Base-by-base conservation (phyloP, 2,113 vertebrate species). In the Rhizomys pruinosus region DNA sequence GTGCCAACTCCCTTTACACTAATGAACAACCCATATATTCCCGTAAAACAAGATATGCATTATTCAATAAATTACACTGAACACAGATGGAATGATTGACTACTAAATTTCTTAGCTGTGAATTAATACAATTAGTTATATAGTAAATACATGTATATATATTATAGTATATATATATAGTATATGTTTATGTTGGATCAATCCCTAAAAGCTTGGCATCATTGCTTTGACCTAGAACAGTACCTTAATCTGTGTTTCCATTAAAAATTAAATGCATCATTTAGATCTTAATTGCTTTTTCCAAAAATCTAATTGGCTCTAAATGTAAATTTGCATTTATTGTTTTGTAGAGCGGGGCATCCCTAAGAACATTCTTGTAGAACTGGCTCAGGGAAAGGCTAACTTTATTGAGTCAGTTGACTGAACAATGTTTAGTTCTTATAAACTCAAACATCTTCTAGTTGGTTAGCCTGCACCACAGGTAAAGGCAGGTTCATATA, bases 21-120 rank as follows among this genome's bases (percentile, higher is more conserved):
- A 92, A 94, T 42, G 68, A 91, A 94, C 11, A 84, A 22, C 39
- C 84, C 25, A 86, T 78, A 61, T 94, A 77, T 73, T 93, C 95
- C 68, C 84, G 93, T 89, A 81, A 89, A 92, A 73, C 22, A 52
- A 92, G 66, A 68, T 34, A 77, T n/a, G 59, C 86, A 27, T 90
- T 93, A 85, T 29, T 7, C 5, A 74, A 71, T 90, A 81, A 92
- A 47, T 85, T 85, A 76, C n/a, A 55, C 42, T 47, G 27, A 92
- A 42, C 32, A 1, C 27, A 89, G 29, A 39, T 80, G 7, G 39
- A 87, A 42, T 47, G 39, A 93, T 39, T 93, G 78, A 90, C 78
- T 52, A 63, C 17, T 52, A 25, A 44, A 89, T 29, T 29, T 15
- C 7, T 17, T 84, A 37, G 1, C 44, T 66, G 7, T 63, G 37